Evolutionary conservation across 2,888 invertebrate genomes (phyloP).

Genomic region (Polymixis lichenea): DNA sequence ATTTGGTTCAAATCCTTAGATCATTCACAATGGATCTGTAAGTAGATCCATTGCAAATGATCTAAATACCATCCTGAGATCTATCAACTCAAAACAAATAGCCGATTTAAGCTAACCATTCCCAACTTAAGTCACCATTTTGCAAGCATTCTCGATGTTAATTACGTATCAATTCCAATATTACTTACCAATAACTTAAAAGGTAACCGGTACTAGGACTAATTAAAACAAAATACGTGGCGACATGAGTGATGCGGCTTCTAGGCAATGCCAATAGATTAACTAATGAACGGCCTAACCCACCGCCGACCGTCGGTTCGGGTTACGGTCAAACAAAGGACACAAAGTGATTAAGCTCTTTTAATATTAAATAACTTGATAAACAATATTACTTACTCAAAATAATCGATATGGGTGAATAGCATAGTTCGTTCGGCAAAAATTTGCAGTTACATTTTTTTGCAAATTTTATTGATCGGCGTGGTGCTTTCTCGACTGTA

Average conservation of each 20-base stretch:
- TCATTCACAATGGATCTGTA: background rate
- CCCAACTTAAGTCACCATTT: background rate
- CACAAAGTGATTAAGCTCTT: constrained; percentile 71
- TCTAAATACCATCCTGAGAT: background rate
- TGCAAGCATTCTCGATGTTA: background rate
- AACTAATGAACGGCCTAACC: constrained; percentile 76
- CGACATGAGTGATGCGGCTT: constrained; percentile 2
- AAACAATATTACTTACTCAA: constrained; percentile 44
- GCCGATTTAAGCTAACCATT: background rate
- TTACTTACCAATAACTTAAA: constrained; percentile 37
- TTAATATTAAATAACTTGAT: constrained; percentile 62
- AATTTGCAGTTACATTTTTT: background rate
- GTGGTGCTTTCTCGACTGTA: background rate
- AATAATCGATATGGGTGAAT: constrained; percentile 2
- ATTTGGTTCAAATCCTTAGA: background rate
- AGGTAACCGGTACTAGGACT: constrained; percentile 12
- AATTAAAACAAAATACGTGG: constrained; percentile 53
- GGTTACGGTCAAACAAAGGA: constrained; percentile 59
- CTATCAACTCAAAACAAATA: background rate
- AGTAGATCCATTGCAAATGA: background rate
- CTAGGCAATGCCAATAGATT: constrained; percentile 71
- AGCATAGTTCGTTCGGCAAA: too few species aligned
- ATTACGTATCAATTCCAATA: background rate
- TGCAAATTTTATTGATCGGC: background rate
- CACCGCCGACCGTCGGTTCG: constrained; percentile 44